Base-by-base conservation (phyloP, 2,113 vertebrate species). In the Psittacula cyanocephala region DNA sequence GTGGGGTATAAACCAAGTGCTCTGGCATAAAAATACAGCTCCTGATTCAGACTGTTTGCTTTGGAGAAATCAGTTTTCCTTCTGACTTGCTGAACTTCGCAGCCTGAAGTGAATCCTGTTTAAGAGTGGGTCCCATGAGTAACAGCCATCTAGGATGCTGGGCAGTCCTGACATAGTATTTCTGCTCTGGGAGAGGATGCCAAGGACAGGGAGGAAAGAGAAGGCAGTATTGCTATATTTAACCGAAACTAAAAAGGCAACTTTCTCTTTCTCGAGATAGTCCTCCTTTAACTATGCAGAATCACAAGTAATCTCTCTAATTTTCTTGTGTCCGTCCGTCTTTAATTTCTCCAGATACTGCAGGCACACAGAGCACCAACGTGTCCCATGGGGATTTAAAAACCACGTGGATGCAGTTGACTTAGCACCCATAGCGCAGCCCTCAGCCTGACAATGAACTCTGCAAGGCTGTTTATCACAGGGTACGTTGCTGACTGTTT, bases 281-380 rank as follows among this genome's bases (percentile, higher is more conserved):
- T 95, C 95, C 96, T 97, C 96, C 96, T 97, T 96, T 97, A 97
- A 94, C 95, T 93, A 35, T 89, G 83, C 96, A 97, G 96, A 96
- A 96, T 95, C 98, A 96, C 95, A 94, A 97, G 95, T 97, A 97
- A 97, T 98, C 96, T 98, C 95, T 98, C 96, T 98, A 94, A 98
- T 97, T 98, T 97, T 97, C 97, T 98, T 98, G 96, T 98, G 97
- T 98, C 97, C 97, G 91, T 97, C 97, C 97, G 92, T 98, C 97
- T 98, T 94, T 98, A 97, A 97, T 98, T 91, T 97, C 97, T 98
- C 96, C 97, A 98, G 98, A 97, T 98, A 97, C 97, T 94, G 95
- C 98, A 98, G 98, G 97, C 97, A 98, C 97, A 97, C 96, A 97
- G 97, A 97, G 81, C 97, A 93, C 91, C 97, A 97, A n/a, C 76